Evolutionary conservation across 1,140 invertebrate genomes (phyloP).

Genomic region (Asobara japonica): DNA sequence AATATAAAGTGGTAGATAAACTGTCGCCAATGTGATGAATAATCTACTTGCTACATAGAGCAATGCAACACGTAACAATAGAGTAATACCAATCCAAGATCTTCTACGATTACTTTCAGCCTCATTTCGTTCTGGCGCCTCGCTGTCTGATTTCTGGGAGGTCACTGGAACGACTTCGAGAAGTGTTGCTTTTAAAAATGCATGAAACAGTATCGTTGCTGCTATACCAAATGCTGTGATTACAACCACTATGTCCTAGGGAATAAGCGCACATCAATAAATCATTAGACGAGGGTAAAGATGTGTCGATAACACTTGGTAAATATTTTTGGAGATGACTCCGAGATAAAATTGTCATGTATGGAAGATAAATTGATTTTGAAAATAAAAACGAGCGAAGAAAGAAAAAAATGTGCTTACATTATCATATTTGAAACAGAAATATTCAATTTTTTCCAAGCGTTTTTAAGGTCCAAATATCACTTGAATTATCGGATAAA

Average conservation of each 20-base stretch:
- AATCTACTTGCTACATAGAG: constrained; percentile 84
- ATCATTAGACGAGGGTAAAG: constrained; percentile 10
- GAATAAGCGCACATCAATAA: constrained; percentile 30
- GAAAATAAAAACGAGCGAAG: too few species aligned
- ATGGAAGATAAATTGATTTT: too few species aligned
- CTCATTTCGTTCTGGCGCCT: constrained; percentile 5
- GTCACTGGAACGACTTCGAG: constrained; percentile 46
- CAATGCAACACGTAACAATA: constrained; percentile 58
- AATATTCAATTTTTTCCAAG: too few species aligned
- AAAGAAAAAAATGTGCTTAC: too few species aligned
- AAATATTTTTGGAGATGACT: not conserved
- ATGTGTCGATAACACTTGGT: not conserved
- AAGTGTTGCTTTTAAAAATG: constrained; percentile 61
- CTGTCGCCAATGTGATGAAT: constrained; percentile 84
- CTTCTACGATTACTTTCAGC: constrained; percentile 34
- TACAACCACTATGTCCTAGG: constrained; percentile 70
- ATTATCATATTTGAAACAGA: too few species aligned
- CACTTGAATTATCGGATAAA: too few species aligned
- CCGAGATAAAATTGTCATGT: not conserved
- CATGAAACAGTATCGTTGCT: constrained; percentile 71
- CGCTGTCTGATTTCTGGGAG: constrained; percentile 27
- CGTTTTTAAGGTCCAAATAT: too few species aligned
- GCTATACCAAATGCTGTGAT: constrained; percentile 68
- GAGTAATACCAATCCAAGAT: constrained; percentile 46
- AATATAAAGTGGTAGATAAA: constrained; percentile 88